Base-by-base conservation (phyloP, 2,113 vertebrate species). In the Dunckerocampus dactyliophorus region DNA sequence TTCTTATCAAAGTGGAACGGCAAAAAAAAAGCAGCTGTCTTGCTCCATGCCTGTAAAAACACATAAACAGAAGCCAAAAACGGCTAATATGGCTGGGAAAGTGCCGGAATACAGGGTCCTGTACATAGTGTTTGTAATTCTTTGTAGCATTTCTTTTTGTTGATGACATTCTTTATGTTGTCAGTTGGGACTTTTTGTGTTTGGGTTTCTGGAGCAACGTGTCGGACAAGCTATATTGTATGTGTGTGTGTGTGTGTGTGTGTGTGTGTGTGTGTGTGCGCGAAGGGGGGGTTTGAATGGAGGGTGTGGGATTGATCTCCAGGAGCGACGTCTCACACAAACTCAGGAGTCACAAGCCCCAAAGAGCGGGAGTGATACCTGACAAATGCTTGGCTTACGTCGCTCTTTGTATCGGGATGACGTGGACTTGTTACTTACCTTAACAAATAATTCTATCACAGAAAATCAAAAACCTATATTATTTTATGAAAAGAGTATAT, bases 71-170 rank as follows among this genome's bases (percentile, higher is more conserved):
- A 82, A 81, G 75, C 83, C 84, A 80, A 86, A 77, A 81, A 72
- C 67, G 64, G 67, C 76, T 77, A 4, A 91, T 91, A 92, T 19
- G 91, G 74, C 80, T 75, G 69, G 47, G 76, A 81, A 46, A 77
- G 77, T 92, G 70, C 88, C 94, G 94, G 93, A 95, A 95, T 93
- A 99, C 95, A 99, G 95, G 95, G 96, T 98, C 94, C 95, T 98
- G 95, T 98, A 96, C 92, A 98, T 97, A 97, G 90, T 91, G 93
- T 87, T 93, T 91, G 85, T 92, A 93, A 95, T 97, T 94, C 90
- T 98, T 99, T 96, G 95, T 98, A 96, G 92, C 95, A 95, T 95
- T 92, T 89, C 92, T 91, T 87, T 95, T 92, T 94, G 92, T 92
- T 20, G 6, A 42, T 20, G 91, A 85, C 69, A 93, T 92, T 91